These are phyloP conservation scores for Lepidurus apus DNA, from an alignment of 1,140 invertebrate species.

Conservation along the genomic window DNA sequence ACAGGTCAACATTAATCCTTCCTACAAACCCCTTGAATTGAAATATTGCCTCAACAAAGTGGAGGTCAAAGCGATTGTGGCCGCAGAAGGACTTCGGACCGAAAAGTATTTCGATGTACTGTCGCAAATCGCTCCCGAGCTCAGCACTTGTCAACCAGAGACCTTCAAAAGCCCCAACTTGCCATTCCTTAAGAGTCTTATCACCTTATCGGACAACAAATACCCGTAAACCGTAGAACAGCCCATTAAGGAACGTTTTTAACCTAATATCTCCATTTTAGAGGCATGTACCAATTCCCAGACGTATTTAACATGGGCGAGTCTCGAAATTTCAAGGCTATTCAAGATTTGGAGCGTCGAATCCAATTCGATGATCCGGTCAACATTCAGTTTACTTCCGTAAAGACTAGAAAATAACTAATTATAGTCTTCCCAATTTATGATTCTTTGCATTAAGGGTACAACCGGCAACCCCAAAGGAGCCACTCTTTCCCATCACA, in stretches of 20 bases:
- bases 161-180: constrained; percentile 40
- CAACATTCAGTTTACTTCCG: constrained; percentile 84
- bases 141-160: constrained; percentile 39
- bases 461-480: constrained; percentile 87
- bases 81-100: constrained; percentile 57
- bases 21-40: constrained; percentile 69
- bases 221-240: constrained; percentile 38
- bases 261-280: constrained; percentile 29
- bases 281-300: constrained; percentile 43
- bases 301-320: constrained; percentile 44
- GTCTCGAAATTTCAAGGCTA: constrained; percentile 40
- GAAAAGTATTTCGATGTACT: constrained; percentile 70
- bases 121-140: constrained; percentile 46
- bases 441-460: constrained; percentile 49
- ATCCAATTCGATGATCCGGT: constrained; percentile 62
- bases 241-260: not conserved
- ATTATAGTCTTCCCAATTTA: not conserved
- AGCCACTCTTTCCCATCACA: constrained; percentile 71
- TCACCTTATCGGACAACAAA: constrained; percentile 43
- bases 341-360: constrained; percentile 47
- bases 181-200: constrained; percentile 43
- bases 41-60: constrained; percentile 75
- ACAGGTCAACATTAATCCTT: constrained; percentile 77
- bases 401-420: constrained; percentile 45
- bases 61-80: constrained; percentile 62